phyloP scores from a whole-genome alignment of 2,113 vertebrate genomes.

The Morphnarchus princeps region DNA sequence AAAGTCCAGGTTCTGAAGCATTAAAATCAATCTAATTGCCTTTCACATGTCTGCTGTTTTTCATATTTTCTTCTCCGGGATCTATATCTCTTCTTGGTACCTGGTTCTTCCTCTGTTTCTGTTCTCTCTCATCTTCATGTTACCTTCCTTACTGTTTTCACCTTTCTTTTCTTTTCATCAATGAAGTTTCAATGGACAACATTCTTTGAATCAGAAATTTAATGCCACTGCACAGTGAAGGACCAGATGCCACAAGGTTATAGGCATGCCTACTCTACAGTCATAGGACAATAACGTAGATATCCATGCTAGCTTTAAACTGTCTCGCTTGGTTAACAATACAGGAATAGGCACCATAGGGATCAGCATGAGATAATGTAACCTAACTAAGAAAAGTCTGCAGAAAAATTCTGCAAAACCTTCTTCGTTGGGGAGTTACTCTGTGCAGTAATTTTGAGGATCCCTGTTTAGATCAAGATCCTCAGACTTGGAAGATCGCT shows the following conservation, averaged over 20 bases:
- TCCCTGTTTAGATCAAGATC: background rate
- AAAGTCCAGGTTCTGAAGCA: background rate
- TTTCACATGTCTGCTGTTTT: background rate
- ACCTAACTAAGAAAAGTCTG: background rate
- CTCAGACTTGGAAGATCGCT: background rate
- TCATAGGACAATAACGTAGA: background rate
- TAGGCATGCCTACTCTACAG: background rate
- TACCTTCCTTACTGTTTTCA: background rate
- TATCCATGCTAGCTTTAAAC: background rate
- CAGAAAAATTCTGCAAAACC: background rate
- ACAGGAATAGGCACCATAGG: background rate
- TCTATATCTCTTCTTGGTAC: background rate
- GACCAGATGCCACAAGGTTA: background rate
- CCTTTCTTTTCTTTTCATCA: background rate
- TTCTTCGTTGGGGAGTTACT: background rate
- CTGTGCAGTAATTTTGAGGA: background rate
- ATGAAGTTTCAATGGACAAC: background rate
- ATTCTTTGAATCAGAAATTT: background rate
- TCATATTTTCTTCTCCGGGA: background rate
- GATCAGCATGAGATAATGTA: background rate
- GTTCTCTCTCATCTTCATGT: background rate
- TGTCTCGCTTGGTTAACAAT: rapidly evolving
- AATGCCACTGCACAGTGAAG: background rate
- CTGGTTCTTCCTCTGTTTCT: background rate
- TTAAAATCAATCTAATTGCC: background rate